phyloP scores from a whole-genome alignment of 2,113 vertebrate species.

The Rhegmatorhina hoffmannsi region DNA sequence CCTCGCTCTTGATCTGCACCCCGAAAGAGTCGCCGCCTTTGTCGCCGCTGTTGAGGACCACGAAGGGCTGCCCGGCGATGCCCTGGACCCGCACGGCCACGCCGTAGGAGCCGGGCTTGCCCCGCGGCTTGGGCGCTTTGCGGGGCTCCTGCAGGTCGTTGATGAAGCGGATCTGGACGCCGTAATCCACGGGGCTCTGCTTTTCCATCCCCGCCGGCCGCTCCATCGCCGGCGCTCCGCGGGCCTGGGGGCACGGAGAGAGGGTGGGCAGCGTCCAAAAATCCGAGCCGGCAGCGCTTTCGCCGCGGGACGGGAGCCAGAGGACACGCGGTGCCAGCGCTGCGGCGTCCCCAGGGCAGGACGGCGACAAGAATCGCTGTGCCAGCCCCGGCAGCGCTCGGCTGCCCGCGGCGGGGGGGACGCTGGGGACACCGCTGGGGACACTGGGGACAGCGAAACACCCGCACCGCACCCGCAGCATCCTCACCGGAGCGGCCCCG shows the following conservation, averaged over 20 bases:
- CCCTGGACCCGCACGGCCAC: conserved; percentile 93
- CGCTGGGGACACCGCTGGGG: not conserved
- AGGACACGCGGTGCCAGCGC: not conserved
- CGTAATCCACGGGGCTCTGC: conserved; percentile 83
- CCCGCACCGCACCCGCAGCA: fast-evolving
- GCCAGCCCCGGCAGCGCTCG: not conserved
- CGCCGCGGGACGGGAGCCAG: not conserved
- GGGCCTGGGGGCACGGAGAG: not conserved
- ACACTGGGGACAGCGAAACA: not conserved
- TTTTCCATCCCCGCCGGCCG: conserved; percentile 56
- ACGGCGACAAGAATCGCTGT: not conserved
- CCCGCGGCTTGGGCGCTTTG: conserved; percentile 33
- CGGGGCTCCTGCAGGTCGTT: conserved; percentile 77
- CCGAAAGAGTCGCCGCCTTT: conserved; percentile 92
- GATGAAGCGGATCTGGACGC: conserved; percentile 95
- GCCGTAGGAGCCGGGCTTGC: conserved; percentile 82
- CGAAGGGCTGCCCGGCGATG: conserved; percentile 92
- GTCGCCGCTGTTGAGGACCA: conserved; percentile 91
- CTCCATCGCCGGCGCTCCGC: not conserved
- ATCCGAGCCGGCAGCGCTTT: not conserved
- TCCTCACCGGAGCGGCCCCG: not conserved
- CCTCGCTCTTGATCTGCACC: conserved; percentile 77
- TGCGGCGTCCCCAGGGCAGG: not conserved
- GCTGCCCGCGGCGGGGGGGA: not conserved
- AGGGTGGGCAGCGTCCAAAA: not conserved